Evolutionary conservation across 2,888 invertebrate species (phyloP), one percentile per base, ranked within the genome.

Genomic region (Brachyptera risi): DNA sequence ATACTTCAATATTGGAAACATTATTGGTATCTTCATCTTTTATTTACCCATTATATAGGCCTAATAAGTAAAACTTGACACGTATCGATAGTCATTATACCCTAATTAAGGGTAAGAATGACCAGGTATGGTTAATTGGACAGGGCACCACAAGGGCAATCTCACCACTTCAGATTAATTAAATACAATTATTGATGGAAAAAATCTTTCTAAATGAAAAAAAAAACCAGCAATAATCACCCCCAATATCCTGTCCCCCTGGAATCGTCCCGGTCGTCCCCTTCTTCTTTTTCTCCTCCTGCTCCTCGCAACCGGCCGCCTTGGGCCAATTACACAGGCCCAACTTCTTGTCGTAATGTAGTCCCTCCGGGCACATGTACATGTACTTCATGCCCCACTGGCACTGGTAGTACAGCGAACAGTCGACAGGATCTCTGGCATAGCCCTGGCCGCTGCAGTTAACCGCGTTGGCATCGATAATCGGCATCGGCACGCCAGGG

Each of bases 291-390:
- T 64, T 56, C 62, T 65, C 38, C 50, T 54, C 19, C 31, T 9
- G 5, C 9, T 54, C 58, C 1, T 65, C 64, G 50, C 73, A 74
- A 5, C 64, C 64, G 27, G 69, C 72, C 5, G 68, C 61, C 4
- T 68, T 63, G 0, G 71, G 70, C 72, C 73, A 73, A 66, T 73
- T 73, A 64, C 74, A 74, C n/a, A 71, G 67, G 17, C 66, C 62
- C n/a, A 69, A 63, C 7, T 56, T 56, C 2, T 67, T 59, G 58
- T 73, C 73, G 62, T 71, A 74, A 62, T 69, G 67, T 26, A 73
- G 68, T 1, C 70, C 71, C 5, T 66, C 67, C 1, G 73, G 72
- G 60, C 74, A 74, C 24, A 67, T 64, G 64, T 72, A 72, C 21
- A 69, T 69, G 56, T 70, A 67, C 49, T 69, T 68, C 59, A 63